Evolutionary conservation across 2,888 invertebrate species (phyloP), one percentile per base, ranked within the genome.

Genomic region (Rotaria magnacalcarata): DNA sequence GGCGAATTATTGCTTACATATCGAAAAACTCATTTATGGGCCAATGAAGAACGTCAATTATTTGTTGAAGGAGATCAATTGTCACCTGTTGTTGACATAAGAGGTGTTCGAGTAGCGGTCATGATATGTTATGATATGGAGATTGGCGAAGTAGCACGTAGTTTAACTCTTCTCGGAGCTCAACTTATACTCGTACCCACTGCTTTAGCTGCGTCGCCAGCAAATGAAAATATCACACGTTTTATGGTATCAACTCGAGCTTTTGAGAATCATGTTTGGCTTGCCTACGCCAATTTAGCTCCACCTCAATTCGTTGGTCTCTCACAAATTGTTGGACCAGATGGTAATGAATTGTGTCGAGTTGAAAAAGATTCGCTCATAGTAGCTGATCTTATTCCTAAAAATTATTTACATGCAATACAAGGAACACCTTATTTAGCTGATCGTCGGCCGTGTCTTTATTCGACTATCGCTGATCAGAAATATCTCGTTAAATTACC

Each of bases 111-210:
- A 80, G 47, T 80, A 24, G 80, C 16, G 24, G n/a, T 80, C 7
- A 43, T 80, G 80, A 80, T 80, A 80, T 80, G 80, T 47, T 80
- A 80, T 80, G 80, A 80, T 47, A 41, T 47, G 14, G 80, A 80
- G n/a, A 47, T 80, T 14, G 1, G 11, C 47, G 80, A 80, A 80
- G 47, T 47, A 47, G 47, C 47, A n/a, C 43, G 80, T 10, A 6
- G 14, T 80, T n/a, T 80, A 4, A 80, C 47, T 47, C n/a, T 80
- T 24, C 24, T 24, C 3, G 80, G 80, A 11, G 80, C 80, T 47
- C 80, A 80, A 80, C 47, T 80, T 5, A 24, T 80, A 47, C 43
- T 80, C 8, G 47, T 80, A 80, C 47, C 80, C 21, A 80, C 80
- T 4, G 80, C 80, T n/a, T 80, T 80, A n/a, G 43, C 80, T n/a